Conservation (phyloP, 1,140 invertebrate species). For the Oreohelix idahoensis region DNA sequence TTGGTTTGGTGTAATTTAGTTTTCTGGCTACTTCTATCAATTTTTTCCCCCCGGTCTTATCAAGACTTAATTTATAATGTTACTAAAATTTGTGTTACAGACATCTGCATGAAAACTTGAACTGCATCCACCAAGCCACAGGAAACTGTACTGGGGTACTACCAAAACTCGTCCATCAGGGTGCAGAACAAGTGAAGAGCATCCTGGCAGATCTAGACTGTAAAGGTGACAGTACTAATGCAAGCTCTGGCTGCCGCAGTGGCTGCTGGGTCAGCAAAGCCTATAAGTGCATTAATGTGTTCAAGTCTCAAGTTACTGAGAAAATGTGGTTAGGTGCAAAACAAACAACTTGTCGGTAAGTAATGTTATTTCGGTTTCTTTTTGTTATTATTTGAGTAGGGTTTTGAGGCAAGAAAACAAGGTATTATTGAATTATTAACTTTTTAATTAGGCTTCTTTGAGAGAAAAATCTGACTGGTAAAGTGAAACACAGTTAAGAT, state of each 20-base stretch:
- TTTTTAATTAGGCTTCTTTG: no score
- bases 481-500: no score
- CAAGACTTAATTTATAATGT: neutral
- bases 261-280: slow-evolving; percentile 20
- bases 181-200: neutral
- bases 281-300: slow-evolving; percentile 7
- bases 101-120: neutral
- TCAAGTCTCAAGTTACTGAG: neutral
- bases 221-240: neutral
- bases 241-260: neutral
- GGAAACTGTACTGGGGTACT: neutral
- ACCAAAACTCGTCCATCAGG: neutral
- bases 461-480: no score
- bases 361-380: no score
- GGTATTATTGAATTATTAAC: no score
- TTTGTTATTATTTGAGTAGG: no score
- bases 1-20: neutral
- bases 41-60: neutral
- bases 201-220: neutral
- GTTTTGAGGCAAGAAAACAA: no score
- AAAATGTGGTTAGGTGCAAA: neutral
- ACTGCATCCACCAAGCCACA: neutral
- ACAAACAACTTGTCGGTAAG: slow-evolving; percentile 7
- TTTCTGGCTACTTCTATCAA: neutral
- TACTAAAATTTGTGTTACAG: neutral